Percentiles rank a stretch among this genome's conserved stretches.
phyloP scores from a whole-genome alignment of 2,888 invertebrate genomes.

The Drosophila ochracea region DNA sequence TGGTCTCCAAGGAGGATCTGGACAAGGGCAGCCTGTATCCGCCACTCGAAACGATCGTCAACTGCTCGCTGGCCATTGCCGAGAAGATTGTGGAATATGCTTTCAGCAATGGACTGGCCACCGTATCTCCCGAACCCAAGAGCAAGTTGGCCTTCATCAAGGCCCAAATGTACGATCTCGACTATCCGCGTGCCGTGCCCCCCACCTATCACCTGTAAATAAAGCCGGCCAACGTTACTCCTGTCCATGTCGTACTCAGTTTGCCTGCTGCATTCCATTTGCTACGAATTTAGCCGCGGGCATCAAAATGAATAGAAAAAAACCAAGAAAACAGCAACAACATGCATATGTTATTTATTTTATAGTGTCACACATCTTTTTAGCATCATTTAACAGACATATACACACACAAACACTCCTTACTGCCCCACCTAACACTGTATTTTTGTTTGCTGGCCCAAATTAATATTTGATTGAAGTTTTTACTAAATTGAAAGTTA shows the following conservation, averaged over 20 bases:
- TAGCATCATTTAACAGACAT: slow-evolving; percentile 14
- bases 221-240: slow-evolving; percentile 9
- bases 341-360: slow-evolving; percentile 71
- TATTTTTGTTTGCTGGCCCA: slow-evolving; percentile 17
- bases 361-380: slow-evolving; percentile 55
- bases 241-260: slow-evolving; percentile 16
- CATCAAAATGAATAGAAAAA: not conserved
- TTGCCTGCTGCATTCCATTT: slow-evolving; percentile 34
- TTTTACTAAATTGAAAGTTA: slow-evolving; percentile 14
- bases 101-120: slow-evolving; percentile 91
- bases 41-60: slow-evolving; percentile 92
- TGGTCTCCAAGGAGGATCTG: slow-evolving; percentile 93
- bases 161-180: slow-evolving; percentile 92
- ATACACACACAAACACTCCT: not conserved
- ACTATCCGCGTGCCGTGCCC: slow-evolving; percentile 90
- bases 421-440: not conserved
- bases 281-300: slow-evolving; percentile 12
- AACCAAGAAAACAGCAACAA: slow-evolving; percentile 33
- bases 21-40: slow-evolving; percentile 96
- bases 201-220: slow-evolving; percentile 85
- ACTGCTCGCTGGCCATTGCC: slow-evolving; percentile 95
- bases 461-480: slow-evolving; percentile 6
- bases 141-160: slow-evolving; percentile 91
- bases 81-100: slow-evolving; percentile 92
- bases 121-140: slow-evolving; percentile 91